Evolutionary conservation across 2,888 invertebrate genomes (phyloP).

Genomic region (Drosophila mulleri): DNA sequence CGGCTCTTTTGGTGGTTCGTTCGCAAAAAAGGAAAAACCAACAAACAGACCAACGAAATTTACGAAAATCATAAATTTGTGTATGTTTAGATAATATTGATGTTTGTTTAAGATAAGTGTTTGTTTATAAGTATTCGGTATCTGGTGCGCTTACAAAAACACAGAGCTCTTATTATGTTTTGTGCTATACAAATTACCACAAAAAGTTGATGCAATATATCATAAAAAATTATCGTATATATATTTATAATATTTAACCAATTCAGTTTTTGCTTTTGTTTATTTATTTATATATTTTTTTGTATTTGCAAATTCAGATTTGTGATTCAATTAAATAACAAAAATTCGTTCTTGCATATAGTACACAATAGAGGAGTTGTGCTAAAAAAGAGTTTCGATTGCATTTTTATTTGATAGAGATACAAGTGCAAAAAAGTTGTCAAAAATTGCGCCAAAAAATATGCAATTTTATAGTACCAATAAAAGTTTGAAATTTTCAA

Average conservation of each 20-base stretch:
- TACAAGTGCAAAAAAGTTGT: conserved; percentile 81
- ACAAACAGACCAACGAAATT: conserved; percentile 58
- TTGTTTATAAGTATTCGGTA: conserved; percentile 37
- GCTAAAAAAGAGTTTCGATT: conserved; percentile 57
- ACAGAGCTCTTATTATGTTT: conserved; percentile 62
- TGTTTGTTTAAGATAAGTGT: conserved; percentile 26
- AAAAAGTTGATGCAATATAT: conserved; percentile 78
- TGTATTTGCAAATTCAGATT: conserved; percentile 38
- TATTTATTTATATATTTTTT: conserved; percentile 32
- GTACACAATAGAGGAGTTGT: conserved; percentile 75
- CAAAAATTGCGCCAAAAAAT: conserved; percentile 83
- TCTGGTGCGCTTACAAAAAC: conserved; percentile 73
- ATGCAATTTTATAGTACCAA: conserved; percentile 81
- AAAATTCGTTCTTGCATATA: conserved; percentile 65
- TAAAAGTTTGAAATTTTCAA: conserved; percentile 48
- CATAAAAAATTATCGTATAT: conserved; percentile 60
- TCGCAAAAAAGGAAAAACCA: conserved; percentile 22
- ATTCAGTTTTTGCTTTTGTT: conserved; percentile 13
- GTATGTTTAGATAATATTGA: conserved; percentile 54
- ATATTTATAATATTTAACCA: conserved; percentile 53
- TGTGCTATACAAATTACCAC: conserved; percentile 83
- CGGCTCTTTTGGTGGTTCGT: conserved; percentile 35
- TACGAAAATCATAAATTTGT: conserved; percentile 48
- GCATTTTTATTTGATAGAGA: conserved; percentile 56
- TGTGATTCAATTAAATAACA: conserved; percentile 66